Conservation (phyloP, 1,140 invertebrate genomes). For the Heliothis virescens region DNA sequence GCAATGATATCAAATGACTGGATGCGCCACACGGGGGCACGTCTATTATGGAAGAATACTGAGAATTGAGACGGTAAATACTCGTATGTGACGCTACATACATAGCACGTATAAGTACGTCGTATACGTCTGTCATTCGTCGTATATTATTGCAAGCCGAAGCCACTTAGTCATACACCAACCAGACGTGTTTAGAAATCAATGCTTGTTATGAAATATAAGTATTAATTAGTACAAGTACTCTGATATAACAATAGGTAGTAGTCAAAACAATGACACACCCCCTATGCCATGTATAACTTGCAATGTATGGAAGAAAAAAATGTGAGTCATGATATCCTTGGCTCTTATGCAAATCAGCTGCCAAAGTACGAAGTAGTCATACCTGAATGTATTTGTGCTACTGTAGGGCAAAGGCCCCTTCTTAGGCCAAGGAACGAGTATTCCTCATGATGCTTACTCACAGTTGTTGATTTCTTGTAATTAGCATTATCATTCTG, state of each 20-base stretch:
- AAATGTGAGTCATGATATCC: constrained; percentile 60
- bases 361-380: background rate
- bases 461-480: too few species aligned
- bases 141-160: constrained; percentile 10
- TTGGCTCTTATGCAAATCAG: background rate
- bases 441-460: too few species aligned
- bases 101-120: background rate
- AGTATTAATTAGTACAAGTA: constrained; percentile 36
- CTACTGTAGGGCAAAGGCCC: too few species aligned
- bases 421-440: too few species aligned
- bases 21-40: constrained; percentile 1
- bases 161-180: constrained; percentile 26
- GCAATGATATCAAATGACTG: constrained; percentile 8
- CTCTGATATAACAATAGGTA: constrained; percentile 43
- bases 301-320: constrained; percentile 53
- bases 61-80: background rate
- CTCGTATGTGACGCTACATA: background rate
- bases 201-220: constrained; percentile 48
- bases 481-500: too few species aligned
- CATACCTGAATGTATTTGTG: background rate
- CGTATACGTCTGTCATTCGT: background rate
- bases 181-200: constrained; percentile 42
- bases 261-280: constrained; percentile 69
- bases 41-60: constrained; percentile 12
- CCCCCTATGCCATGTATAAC: constrained; percentile 53